Conservation (phyloP, 2,113 vertebrate species). For the Datnioides undecimradiatus region DNA sequence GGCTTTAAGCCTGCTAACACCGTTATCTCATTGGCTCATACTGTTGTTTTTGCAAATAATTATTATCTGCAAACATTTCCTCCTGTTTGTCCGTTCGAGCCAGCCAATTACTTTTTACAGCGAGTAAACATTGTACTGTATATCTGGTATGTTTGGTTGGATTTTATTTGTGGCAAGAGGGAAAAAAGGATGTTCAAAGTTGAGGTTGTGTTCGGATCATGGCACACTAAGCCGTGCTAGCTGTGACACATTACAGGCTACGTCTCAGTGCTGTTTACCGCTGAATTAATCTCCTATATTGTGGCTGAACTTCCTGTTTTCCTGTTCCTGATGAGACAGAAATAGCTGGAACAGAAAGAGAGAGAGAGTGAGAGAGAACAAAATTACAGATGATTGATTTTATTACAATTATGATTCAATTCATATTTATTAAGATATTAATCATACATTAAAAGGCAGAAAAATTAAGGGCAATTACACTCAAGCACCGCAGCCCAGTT, state of each 20-base stretch:
- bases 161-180: conserved; percentile 5
- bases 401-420: conserved; percentile 12
- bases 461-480: neutral
- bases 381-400: neutral
- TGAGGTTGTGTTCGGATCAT: conserved; percentile 31
- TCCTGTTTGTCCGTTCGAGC: conserved; percentile 45
- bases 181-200: conserved; percentile 24
- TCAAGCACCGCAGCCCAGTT: neutral
- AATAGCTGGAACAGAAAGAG: neutral
- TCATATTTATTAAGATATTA: neutral
- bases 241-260: conserved; percentile 27
- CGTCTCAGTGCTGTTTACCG: conserved; percentile 55
- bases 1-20: conserved; percentile 37
- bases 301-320: conserved; percentile 43
- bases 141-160: conserved; percentile 23
- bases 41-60: conserved; percentile 55
- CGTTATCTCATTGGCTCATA: conserved; percentile 42
- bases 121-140: conserved; percentile 56
- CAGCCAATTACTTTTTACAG: conserved; percentile 38
- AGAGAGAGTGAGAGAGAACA: neutral
- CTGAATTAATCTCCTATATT: conserved; percentile 42
- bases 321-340: conserved; percentile 13
- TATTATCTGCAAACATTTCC: conserved; percentile 55
- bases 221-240: conserved; percentile 14
- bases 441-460: neutral